Conservation (phyloP, 2,888 invertebrate genomes). For the Amphipyra tragopoginis region DNA sequence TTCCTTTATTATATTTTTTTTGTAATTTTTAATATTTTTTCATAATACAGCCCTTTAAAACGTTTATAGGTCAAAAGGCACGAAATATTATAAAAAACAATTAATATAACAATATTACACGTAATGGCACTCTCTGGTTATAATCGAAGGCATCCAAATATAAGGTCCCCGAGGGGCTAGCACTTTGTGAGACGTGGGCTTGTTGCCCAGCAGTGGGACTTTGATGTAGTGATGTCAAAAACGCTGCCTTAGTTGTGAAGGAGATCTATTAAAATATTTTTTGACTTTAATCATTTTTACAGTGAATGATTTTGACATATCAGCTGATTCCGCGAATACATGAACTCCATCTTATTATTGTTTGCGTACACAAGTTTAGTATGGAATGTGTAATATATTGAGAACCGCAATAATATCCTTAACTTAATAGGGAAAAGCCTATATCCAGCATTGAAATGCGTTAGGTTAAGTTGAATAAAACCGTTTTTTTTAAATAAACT, state of each 20-base stretch:
- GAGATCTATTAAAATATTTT: no score
- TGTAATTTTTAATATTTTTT: background rate
- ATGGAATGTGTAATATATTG: no score
- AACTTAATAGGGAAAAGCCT: no score
- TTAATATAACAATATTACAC: slow-evolving; percentile 50
- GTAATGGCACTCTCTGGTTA: slow-evolving; percentile 59
- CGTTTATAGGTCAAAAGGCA: slow-evolving; percentile 56
- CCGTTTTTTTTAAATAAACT: no score
- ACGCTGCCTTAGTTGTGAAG: no score
- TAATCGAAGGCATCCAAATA: slow-evolving; percentile 65
- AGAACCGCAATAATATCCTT: no score
- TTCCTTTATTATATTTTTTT: background rate
- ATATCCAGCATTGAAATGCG: no score
- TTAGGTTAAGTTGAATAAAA: background rate
- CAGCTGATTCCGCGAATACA: no score
- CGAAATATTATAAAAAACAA: slow-evolving; percentile 52
- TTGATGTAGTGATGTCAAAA: slow-evolving; percentile 23
- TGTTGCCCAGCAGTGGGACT: slow-evolving; percentile 32
- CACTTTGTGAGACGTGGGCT: slow-evolving; percentile 75
- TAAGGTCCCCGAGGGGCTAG: slow-evolving; percentile 74
- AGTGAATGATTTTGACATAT: no score
- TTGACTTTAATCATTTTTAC: no score
- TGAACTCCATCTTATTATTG: no score
- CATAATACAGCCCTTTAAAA: slow-evolving; percentile 38
- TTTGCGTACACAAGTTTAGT: no score